Evolutionary conservation across 2,888 invertebrate species (phyloP), one percentile per base, ranked within the genome.

Genomic region (Phyto melanocephala): DNA sequence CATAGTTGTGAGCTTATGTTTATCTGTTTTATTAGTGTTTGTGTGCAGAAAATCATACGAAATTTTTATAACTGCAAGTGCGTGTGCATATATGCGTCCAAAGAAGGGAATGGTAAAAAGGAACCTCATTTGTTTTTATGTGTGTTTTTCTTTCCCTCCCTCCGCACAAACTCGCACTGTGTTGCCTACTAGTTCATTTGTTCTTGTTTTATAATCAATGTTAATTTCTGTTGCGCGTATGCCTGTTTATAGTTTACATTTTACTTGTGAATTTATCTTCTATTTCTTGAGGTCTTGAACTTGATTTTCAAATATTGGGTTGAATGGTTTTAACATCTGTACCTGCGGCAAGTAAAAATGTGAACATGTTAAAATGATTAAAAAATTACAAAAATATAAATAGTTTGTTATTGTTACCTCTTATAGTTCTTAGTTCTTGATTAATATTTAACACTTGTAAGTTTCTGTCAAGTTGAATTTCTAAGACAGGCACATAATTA

Each of bases 201-300:
- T 45, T 33, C n/a, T 62, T 50, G 22, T 74, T 58, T 52, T 54
- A 24, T 56, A 45, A 45, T 63, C 75, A 67, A 62, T 79, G 47
- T 13, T 68, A 28, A 40, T 35, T 45, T 10, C 24, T 81, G 50
- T 60, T 54, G 47, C 40, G 28, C 28, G n/a, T n/a, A n/a, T n/a
- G n/a, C n/a, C n/a, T n/a, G 65, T 33, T 45, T 17, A 40, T 3
- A 17, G 33, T 67, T 67, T 63, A 56, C 45, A 35, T 58, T 50
- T 17, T 45, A 37, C 28, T 65, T 60, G 17, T 58, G 17, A 42
- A 45, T 74, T 74, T 54, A 50, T 68, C 35, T 28, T 10, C n/a
- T 54, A 17, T 42, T 52, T 56, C 42, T 68, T 40, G 17, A 56
- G 35, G 4, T 56, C 56, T 56, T 76, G 76, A 76, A 76, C 76